Evolutionary conservation across 2,797 vertebrate genomes (phyloP), one percentile per base, ranked within the genome.

Genomic region (Atherinosoma microstoma): DNA sequence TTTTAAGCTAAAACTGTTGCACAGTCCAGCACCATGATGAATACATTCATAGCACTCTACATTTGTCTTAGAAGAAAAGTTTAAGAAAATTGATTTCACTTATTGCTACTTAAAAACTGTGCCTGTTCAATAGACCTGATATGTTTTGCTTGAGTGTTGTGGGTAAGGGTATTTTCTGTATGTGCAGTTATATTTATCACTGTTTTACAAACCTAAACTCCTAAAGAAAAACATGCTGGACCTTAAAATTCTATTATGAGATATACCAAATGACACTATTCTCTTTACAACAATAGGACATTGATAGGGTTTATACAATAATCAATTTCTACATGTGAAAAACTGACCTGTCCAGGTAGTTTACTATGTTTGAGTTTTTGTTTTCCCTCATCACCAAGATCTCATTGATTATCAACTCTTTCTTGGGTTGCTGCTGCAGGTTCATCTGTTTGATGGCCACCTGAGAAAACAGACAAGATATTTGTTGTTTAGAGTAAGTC

Each of bases 301-400:
- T 10, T 64, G 5, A 29, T 0, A 30, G 2, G 3, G 40, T 42
- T 30, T 13, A 4, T 53, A 20, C 51, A 49, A 6, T 18, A n/a
- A 47, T 47, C 35, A 5, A 9, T 27, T 30, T 61, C 4, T 22
- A 18, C n/a, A 4, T 59, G 10, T 38, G n/a, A 56, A 54, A 72
- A 62, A 47, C 95, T 87, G 78, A 99, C 98, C 98, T 99, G 95
- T 99, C 98, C 94, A 99, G 95, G 93, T 99, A 99, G 93, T 99
- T 99, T 64, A 99, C 98, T 76, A 99, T 99, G 80, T 99, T 99
- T 42, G 97, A 95, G 93, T 99, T 98, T 91, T 99, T 99, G 97
- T 99, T 99, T 98, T 99, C 98, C 98, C 98, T 98, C 98, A 99
- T 99, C 93, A 99, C 98, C 73, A 99, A 88, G 91, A 99, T 99